Base-by-base conservation (phyloP, 2,797 vertebrate genomes). In the Anabacerthia variegaticeps region DNA sequence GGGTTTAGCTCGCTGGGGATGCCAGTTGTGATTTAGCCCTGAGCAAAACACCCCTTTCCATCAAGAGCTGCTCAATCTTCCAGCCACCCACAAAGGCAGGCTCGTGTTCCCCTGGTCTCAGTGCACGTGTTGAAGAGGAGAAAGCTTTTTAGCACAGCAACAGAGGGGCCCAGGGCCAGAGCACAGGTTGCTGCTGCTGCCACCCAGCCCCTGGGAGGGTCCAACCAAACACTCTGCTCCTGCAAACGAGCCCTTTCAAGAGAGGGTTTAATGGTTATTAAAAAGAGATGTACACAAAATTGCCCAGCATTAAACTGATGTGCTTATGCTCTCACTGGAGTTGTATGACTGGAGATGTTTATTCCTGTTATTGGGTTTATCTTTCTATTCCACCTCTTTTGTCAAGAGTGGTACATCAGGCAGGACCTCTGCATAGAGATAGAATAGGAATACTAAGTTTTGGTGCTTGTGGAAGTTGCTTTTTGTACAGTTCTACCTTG, bases 201-300 rank as follows among this genome's bases (percentile, higher is more conserved):
- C 34, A 30, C 23, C 74, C 41, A 66, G 58, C 61, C 44, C 0
- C 4, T 8, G 2, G 37, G 83, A 85, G 52, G 7, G 24, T 16
- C 2, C 1, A 51, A 65, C 22, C 8, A 3, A 78, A 72, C 3
- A 11, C 0, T 0, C 15, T 1, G 3, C 41, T 46, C n/a, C 43
- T 52, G 55, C 52, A 86, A 76, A 66, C 3, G 3, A 1, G 3
- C 5, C 51, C 39, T 62, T 63, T 63, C 41, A 41, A 63, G 37
- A 37, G 5, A 55, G 6, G 32, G 4, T 0, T 36, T 22, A 52
- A 14, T 22, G n/a, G 37, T 54, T 52, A 36, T 24, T 55, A 23
- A 59, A 39, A 44, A 68, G 73, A 79, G 55, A 22, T 6, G 10
- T 7, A 19, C 9, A 7, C 8, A 12, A 22, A 12, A 34, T 34